Base-by-base conservation (phyloP, 1,140 invertebrate species). In the Caenorhabditis brenneri region DNA sequence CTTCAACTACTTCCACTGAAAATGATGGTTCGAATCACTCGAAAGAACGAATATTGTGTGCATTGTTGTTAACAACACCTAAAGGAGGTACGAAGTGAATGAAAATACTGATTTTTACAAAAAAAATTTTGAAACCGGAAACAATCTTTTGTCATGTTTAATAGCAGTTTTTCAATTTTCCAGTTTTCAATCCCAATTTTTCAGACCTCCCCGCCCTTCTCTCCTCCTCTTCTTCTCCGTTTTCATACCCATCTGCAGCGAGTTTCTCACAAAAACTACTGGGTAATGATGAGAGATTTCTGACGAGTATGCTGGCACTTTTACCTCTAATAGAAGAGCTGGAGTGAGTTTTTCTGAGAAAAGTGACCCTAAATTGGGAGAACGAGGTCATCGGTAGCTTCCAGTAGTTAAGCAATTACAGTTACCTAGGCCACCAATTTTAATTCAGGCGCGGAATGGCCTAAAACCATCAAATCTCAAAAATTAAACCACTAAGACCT, bases 281-380 rank as follows among this genome's bases (percentile, higher is more conserved):
- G n/a, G 65, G 42, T 42, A 74, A 42, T 42, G 65, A 74, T 74
- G 65, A 74, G n/a, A 5, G 65, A 74, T 74, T 74, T 74, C n/a
- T 74, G 33, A 74, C 65, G 29, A 22, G 65, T 74, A 46, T 24
- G 10, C 36, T 74, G 33, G 65, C 65, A 42, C n/a, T 74, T 4
- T 42, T 74, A 19, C 65, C 65, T 2, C 24, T 74, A 12, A 74
- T 74, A 1, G 65, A 74, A n/a, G 33, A 0, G 2, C 22, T 74
- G 24, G 29, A 33, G 29, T 33, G 31, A 33, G 53, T 55, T 12
- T n/a, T n/a, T n/a, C n/a, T n/a, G n/a, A n/a, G n/a, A n/a, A n/a
- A n/a, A n/a, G n/a, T n/a, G n/a, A n/a, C n/a, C n/a, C n/a, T n/a
- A n/a, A n/a, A n/a, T n/a, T n/a, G n/a, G n/a, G n/a, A n/a, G n/a